A percentile compares a stretch with the other conserved stretches of the same genome.
Conservation (phyloP, 1,140 invertebrate species). For the Dendroctonus valens region DNA sequence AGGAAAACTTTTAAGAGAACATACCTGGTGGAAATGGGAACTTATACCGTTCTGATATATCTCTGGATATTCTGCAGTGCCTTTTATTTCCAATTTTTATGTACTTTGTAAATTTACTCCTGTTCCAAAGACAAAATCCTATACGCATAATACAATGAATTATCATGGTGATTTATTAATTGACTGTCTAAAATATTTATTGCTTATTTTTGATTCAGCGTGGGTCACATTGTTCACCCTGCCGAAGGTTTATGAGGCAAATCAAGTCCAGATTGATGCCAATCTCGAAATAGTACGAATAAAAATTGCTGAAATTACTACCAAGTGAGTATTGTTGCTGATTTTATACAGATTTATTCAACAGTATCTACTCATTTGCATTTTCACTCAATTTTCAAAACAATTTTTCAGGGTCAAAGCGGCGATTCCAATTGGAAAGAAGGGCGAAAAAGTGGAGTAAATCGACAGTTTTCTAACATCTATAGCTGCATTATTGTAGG, state of each 20-base stretch:
- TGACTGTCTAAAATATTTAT: neutral
- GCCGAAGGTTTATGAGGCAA: slow-evolving; percentile 97
- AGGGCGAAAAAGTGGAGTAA: slow-evolving; percentile 82
- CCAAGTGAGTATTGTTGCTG: slow-evolving; percentile 61
- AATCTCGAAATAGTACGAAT: slow-evolving; percentile 83
- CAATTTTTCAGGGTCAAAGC: slow-evolving; percentile 75
- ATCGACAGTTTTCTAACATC: neutral
- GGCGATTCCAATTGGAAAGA: slow-evolving; percentile 87
- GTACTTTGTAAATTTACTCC: no score
- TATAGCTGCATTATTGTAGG: no score
- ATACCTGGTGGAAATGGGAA: no score
- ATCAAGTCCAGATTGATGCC: slow-evolving; percentile 95
- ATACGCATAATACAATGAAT: no score
- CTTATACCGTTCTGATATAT: no score
- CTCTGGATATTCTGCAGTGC: no score
- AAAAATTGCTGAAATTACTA: slow-evolving; percentile 85
- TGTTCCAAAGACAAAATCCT: no score
- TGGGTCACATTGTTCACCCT: slow-evolving; percentile 91
- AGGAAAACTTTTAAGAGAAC: no score
- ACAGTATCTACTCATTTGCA: neutral
- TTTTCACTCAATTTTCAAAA: neutral
- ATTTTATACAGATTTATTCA: neutral
- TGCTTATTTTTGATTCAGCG: slow-evolving; percentile 57
- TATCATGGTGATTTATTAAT: slow-evolving; percentile 3
- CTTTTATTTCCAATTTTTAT: no score